Evolutionary conservation across 2,888 invertebrate genomes (phyloP).

Genomic region (Drosophila quinaria): DNA sequence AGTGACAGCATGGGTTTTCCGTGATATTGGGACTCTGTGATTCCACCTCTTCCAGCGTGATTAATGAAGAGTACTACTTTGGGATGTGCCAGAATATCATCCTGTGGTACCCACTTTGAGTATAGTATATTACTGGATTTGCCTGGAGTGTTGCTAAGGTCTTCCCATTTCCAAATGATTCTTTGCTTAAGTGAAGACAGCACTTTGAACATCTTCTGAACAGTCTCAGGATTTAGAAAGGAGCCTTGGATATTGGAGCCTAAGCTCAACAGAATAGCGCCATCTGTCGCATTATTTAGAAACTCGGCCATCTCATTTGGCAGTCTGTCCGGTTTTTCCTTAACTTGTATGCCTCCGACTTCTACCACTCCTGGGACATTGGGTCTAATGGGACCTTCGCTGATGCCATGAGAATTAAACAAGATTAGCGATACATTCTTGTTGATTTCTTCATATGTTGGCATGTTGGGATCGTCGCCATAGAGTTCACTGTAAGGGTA

Average conservation of each 20-base stretch:
- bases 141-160: slow-evolving; percentile 85
- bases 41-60: slow-evolving; percentile 89
- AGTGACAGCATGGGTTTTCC: slow-evolving; percentile 87
- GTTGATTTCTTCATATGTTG: slow-evolving; percentile 67
- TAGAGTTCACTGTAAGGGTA: slow-evolving; percentile 34
- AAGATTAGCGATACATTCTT: slow-evolving; percentile 82
- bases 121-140: slow-evolving; percentile 85
- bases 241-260: slow-evolving; percentile 84
- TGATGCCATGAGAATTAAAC: slow-evolving; percentile 72
- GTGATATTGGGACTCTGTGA: slow-evolving; percentile 88
- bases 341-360: slow-evolving; percentile 84
- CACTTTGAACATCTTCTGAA: slow-evolving; percentile 86
- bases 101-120: slow-evolving; percentile 90
- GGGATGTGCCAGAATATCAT: slow-evolving; percentile 88
- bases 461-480: slow-evolving; percentile 60
- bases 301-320: slow-evolving; percentile 82
- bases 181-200: slow-evolving; percentile 88
- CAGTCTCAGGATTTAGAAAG: slow-evolving; percentile 86
- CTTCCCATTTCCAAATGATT: slow-evolving; percentile 90
- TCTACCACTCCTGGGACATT: slow-evolving; percentile 81
- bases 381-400: slow-evolving; percentile 80
- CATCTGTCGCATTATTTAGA: slow-evolving; percentile 84
- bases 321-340: slow-evolving; percentile 75
- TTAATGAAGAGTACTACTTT: slow-evolving; percentile 88
- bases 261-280: slow-evolving; percentile 85